Conservation (phyloP, 2,888 invertebrate species). For the Gerris lacustris region DNA sequence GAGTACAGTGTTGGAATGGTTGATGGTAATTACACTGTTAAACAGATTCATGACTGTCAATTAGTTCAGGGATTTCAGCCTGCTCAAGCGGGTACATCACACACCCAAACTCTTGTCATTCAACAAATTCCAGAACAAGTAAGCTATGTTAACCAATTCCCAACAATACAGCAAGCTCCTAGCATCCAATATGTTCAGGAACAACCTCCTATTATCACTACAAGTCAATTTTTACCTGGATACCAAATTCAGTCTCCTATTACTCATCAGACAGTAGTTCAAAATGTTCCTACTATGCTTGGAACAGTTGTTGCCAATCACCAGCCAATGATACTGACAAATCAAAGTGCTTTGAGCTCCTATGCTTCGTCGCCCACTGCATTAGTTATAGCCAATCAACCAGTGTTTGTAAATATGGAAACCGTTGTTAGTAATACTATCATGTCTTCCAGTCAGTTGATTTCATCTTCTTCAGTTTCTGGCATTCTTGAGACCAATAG, state of each 20-base stretch:
- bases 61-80: not conserved
- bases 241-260: conserved; percentile 34
- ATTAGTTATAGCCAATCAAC: conserved; percentile 43
- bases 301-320: conserved; percentile 43
- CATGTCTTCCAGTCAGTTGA: conserved; percentile 70
- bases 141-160: not conserved
- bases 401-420: conserved; percentile 70
- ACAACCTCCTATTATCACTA: conserved; percentile 44
- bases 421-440: conserved; percentile 79
- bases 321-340: conserved; percentile 41
- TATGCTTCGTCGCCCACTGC: conserved; percentile 40
- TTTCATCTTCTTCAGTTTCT: conserved; percentile 60
- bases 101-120: conserved; percentile 53
- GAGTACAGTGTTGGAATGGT: not conserved
- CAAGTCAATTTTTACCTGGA: conserved; percentile 36
- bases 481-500: conserved; percentile 70
- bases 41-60: not conserved
- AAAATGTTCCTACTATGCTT: conserved; percentile 39
- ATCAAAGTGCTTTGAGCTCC: conserved; percentile 47
- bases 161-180: conserved; percentile 37
- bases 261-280: conserved; percentile 24
- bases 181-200: conserved; percentile 56
- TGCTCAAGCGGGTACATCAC: conserved; percentile 30
- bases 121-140: conserved; percentile 48
- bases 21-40: not conserved